Evolutionary conservation across 2,888 invertebrate species (phyloP).

Genomic region (Ectobius pallidus): DNA sequence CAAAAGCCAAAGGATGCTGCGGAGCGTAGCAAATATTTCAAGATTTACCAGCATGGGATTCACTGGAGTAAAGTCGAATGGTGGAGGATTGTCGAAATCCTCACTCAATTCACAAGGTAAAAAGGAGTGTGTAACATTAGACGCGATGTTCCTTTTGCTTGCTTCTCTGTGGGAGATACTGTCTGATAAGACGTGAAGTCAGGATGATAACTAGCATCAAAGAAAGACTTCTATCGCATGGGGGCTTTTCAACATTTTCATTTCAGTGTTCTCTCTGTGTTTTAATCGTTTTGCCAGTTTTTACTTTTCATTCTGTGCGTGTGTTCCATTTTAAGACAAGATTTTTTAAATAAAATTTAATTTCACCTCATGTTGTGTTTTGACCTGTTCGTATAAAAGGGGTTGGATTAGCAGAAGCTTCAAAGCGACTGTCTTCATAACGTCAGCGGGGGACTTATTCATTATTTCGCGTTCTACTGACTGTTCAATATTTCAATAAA

Average conservation of each 20-base stretch:
- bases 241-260: no score
- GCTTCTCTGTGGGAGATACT: no score
- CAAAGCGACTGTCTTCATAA: background rate
- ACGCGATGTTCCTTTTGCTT: no score
- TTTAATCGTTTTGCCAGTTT: no score
- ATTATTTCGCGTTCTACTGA: background rate
- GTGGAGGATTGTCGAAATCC: slow-evolving; percentile 14
- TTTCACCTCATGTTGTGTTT: background rate
- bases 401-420: background rate
- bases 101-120: background rate
- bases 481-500: background rate
- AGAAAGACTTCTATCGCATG: no score
- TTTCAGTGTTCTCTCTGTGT: no score
- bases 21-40: slow-evolving; percentile 30
- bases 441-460: background rate
- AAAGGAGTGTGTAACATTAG: no score
- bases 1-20: slow-evolving; percentile 24
- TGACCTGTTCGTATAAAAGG: background rate
- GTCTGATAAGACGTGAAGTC: no score
- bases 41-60: slow-evolving; percentile 27
- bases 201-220: no score
- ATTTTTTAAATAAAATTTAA: background rate
- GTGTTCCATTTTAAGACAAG: background rate
- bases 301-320: no score
- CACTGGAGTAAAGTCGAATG: slow-evolving; percentile 19